These are phyloP conservation scores for Ophthalmotilapia sp. DNA, from an alignment of 2,113 vertebrate species.

Conservation along the genomic window DNA sequence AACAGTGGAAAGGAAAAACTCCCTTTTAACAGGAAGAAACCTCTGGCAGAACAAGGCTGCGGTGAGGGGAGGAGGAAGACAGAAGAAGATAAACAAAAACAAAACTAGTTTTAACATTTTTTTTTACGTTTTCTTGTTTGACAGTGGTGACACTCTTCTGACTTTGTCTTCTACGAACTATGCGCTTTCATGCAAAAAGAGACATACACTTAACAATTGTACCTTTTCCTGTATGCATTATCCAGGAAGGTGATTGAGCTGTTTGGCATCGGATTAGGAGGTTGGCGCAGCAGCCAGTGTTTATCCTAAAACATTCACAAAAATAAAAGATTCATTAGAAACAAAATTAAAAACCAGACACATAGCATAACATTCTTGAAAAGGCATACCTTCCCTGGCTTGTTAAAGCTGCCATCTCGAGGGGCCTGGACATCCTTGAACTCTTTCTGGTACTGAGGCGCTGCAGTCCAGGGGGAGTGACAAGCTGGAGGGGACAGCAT, in stretches of 20 bases:
- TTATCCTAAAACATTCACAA: constrained; percentile 60
- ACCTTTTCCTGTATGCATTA: constrained; percentile 68
- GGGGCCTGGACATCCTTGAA: constrained; percentile 66
- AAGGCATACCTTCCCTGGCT: constrained; percentile 60
- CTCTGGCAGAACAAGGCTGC: neutral
- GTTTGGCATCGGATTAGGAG: constrained; percentile 68
- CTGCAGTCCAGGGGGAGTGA: constrained; percentile 74
- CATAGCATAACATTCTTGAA: neutral
- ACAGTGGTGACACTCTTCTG: neutral
- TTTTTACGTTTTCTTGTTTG: neutral
- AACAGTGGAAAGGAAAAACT: neutral
- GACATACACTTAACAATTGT: neutral
- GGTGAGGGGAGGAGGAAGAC: neutral
- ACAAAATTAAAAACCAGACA: neutral
- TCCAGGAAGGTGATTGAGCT: constrained; percentile 68
- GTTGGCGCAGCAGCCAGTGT: constrained; percentile 77
- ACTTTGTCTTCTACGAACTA: neutral
- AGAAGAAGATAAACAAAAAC: neutral
- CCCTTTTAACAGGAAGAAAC: neutral
- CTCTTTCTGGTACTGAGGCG: constrained; percentile 66
- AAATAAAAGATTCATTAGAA: neutral
- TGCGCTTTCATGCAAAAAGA: neutral
- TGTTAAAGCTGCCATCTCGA: constrained; percentile 76
- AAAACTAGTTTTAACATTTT: neutral
- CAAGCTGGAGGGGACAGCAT: constrained; percentile 73